A percentile compares a stretch with the other conserved stretches of the same genome.
Conservation (phyloP, 2,888 invertebrate genomes). For the Smittia aterrima region DNA sequence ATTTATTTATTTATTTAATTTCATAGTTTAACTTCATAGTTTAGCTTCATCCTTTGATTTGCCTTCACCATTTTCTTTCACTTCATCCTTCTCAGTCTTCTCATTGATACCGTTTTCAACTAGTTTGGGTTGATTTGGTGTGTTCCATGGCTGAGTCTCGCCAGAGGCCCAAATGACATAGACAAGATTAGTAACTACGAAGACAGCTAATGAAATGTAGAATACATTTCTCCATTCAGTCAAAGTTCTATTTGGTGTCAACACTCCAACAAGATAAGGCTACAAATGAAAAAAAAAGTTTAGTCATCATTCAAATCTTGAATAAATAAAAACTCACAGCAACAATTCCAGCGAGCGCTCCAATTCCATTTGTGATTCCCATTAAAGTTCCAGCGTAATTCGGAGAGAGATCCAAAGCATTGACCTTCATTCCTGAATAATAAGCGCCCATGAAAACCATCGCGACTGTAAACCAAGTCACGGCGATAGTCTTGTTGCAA, state of each 20-base stretch:
- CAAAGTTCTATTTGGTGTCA: constrained; percentile 56
- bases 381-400: constrained; percentile 65
- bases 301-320: constrained; percentile 43
- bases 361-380: constrained; percentile 62
- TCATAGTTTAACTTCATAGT: no score
- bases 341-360: constrained; percentile 48
- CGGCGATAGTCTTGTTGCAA: constrained; percentile 57
- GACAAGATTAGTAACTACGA: constrained; percentile 21
- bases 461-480: constrained; percentile 58
- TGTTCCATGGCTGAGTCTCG: constrained; percentile 33
- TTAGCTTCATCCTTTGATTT: background rate
- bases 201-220: constrained; percentile 26
- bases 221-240: constrained; percentile 32
- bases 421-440: constrained; percentile 65
- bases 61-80: background rate
- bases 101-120: constrained; percentile 16
- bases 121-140: background rate
- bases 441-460: constrained; percentile 65
- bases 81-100: background rate
- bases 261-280: constrained; percentile 60
- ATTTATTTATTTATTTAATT: no score
- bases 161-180: constrained; percentile 31
- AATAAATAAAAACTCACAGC: constrained; percentile 14
- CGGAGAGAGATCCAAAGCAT: constrained; percentile 63
- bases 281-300: constrained; percentile 44